Base-by-base conservation (phyloP, 2,113 vertebrate genomes). In the Myrmophylax atrothorax region DNA sequence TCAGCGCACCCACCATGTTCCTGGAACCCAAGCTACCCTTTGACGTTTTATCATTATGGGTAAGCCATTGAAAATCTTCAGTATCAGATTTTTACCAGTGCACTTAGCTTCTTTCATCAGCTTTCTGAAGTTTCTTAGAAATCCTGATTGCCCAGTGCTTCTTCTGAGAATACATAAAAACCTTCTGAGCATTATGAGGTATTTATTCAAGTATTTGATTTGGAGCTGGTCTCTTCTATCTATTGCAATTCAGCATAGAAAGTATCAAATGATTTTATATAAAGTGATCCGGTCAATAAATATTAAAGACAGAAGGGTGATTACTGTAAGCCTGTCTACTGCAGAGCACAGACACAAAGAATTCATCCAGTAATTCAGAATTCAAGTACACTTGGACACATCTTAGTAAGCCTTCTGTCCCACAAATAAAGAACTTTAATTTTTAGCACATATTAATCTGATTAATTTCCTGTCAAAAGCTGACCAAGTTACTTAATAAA, bases 1-100 rank as follows among this genome's bases (percentile, higher is more conserved):
- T 2, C 35, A 44, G 24, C 4, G 5, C 3, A 0, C 14, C 14
- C 73, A 18, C 18, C 0, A 0, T 5, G 7, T 46, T 31, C 52
- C 0, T 6, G 77, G 60, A 74, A 73, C 38, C 42, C 5, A 10
- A 10, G 5, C 15, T 38, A 3, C 12, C 11, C 8, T 16, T 14
- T 17, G 1, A 3, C 24, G 14, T 9, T 18, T 49, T 38, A 72
- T 31, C 31, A 42, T 80, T 46, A 24, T 0, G 0, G 49, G 16
- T 18, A 64, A 87, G 3, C 9, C 47, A 47, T 2, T n/a, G 78
- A 47, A 37, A 82, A 76, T 3, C 37, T 31, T 14, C 38, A 63
- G 14, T 14, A 29, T 56, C 47, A 33, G 18, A 13, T 14, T 77
- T 87, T 74, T 81, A 35, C 44, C 44, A 28, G 10, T 29, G 53